These are phyloP conservation scores for Babyrousa celebensis DNA, from an alignment of 2,797 vertebrate species.

Conservation along the genomic window DNA sequence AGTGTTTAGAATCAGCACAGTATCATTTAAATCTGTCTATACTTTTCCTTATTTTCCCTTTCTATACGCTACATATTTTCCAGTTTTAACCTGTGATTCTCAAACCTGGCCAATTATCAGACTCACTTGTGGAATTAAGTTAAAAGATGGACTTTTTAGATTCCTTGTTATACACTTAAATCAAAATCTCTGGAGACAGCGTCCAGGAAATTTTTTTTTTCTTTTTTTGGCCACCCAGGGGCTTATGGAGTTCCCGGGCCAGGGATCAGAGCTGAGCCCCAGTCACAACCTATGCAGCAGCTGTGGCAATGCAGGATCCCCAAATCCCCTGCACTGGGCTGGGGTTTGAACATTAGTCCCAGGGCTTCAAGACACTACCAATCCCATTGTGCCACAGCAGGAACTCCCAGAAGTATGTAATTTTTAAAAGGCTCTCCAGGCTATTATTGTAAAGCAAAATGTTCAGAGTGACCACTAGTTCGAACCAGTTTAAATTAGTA, in stretches of 20 bases:
- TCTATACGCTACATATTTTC: neutral
- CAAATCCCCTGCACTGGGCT: too few relatives aligned
- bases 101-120: neutral
- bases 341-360: too few relatives aligned
- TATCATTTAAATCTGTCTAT: neutral
- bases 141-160: neutral
- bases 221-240: too few relatives aligned
- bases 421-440: neutral
- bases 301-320: too few relatives aligned
- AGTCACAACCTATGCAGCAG: too few relatives aligned
- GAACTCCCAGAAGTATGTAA: neutral
- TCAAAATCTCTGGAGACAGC: neutral
- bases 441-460: neutral
- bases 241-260: too few relatives aligned
- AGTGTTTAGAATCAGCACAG: conserved; percentile 47
- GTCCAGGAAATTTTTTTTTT: neutral
- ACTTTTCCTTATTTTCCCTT: conserved; percentile 11
- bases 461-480: neutral
- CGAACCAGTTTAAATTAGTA: conserved; percentile 15
- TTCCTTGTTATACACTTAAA: neutral
- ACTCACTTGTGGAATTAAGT: conserved; percentile 21
- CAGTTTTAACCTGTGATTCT: conserved; percentile 27
- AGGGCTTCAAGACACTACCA: too few relatives aligned
- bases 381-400: too few relatives aligned
- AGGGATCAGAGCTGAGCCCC: too few relatives aligned